These are phyloP conservation scores for Anisognathus igniventris DNA, from an alignment of 2,797 vertebrate genomes.

Conservation along the genomic window DNA sequence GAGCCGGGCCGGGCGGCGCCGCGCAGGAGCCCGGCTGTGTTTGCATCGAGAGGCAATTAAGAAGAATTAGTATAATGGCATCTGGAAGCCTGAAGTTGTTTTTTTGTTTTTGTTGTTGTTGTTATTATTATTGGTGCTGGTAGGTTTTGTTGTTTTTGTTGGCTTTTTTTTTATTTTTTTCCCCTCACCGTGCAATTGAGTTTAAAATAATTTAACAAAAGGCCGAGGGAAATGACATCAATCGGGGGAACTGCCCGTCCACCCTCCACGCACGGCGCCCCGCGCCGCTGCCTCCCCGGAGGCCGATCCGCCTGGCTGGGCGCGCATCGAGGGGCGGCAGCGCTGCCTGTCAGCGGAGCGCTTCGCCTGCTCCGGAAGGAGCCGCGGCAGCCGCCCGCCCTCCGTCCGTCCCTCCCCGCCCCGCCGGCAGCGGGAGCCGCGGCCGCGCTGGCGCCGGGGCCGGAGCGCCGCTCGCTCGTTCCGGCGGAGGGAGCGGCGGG, in stretches of 20 bases:
- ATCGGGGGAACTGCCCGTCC: background rate
- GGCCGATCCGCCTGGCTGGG: background rate
- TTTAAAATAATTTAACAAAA: constrained; percentile 49
- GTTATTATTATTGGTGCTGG: background rate
- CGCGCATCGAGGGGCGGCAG: background rate
- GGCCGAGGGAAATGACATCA: constrained; percentile 31
- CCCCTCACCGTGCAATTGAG: background rate
- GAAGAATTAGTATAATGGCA: background rate
- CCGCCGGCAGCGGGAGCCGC: background rate
- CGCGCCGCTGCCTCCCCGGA: background rate
- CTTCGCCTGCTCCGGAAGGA: background rate
- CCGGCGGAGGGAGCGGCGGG: constrained; percentile 30
- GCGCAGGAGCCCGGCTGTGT: background rate
- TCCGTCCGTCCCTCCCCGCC: background rate
- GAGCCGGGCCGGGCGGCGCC: background rate
- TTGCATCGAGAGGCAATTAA: background rate
- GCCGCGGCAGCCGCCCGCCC: background rate
- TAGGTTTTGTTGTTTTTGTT: background rate
- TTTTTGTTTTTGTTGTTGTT: background rate
- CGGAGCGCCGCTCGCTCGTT: background rate
- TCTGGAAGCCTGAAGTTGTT: background rate
- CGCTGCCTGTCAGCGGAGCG: background rate
- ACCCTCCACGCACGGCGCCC: background rate
- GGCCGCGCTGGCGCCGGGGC: constrained; percentile 6
- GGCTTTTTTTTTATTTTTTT: background rate